phyloP scores from a whole-genome alignment of 2,113 vertebrate species.

The Prolemur simus region DNA sequence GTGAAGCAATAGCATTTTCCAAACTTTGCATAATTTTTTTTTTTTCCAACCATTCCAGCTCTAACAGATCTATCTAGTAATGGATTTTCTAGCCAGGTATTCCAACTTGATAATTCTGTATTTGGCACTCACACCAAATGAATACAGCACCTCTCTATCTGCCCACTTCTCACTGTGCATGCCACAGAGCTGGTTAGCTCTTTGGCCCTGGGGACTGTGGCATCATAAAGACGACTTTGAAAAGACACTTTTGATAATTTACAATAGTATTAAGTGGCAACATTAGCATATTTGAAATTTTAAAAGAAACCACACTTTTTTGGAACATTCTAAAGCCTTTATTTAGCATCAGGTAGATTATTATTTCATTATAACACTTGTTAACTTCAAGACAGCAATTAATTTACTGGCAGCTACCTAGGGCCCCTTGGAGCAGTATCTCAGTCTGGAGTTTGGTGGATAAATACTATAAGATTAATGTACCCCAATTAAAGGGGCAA shows the following conservation, averaged over 20 bases:
- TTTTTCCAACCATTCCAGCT: neutral
- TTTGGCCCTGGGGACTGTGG: neutral
- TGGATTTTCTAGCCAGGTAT: neutral
- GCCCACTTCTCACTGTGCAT: neutral
- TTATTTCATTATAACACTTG: slow-evolving; percentile 80
- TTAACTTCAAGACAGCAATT: slow-evolving; percentile 83
- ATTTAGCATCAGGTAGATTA: slow-evolving; percentile 87
- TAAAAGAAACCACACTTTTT: slow-evolving; percentile 41
- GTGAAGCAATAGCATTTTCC: neutral
- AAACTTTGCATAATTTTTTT: too few species aligned
- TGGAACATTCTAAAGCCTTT: slow-evolving; percentile 84
- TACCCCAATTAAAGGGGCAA: slow-evolving; percentile 85
- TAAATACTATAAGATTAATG: slow-evolving; percentile 76
- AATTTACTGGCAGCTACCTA: slow-evolving; percentile 81
- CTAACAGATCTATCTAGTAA: neutral
- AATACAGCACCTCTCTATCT: neutral
- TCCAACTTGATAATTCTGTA: neutral
- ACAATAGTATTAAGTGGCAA: neutral
- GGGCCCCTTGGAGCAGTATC: slow-evolving; percentile 72
- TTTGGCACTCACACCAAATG: neutral
- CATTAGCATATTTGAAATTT: neutral
- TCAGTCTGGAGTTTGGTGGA: slow-evolving; percentile 63
- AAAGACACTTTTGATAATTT: neutral
- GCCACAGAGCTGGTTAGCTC: neutral
- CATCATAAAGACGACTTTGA: neutral